A percentile compares a stretch with the other conserved stretches of the same genome.
Evolutionary conservation across 1,140 invertebrate genomes (phyloP).

Genomic region (Holotrichia oblita): DNA sequence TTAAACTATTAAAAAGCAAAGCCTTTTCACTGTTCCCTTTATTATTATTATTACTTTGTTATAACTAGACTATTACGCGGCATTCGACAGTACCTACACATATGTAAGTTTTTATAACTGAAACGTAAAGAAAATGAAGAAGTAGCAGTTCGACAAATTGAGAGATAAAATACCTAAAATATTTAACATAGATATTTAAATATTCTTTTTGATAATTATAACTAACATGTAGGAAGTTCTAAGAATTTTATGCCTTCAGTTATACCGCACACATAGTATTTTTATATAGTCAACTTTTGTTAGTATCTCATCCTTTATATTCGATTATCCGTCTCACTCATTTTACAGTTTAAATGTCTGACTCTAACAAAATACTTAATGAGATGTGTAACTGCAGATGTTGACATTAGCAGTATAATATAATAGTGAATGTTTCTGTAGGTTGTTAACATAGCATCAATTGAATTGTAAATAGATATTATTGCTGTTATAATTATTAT

Average conservation of each 20-base stretch:
- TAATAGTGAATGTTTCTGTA: neutral
- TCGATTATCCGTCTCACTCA: neutral
- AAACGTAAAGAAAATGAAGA: too few species aligned
- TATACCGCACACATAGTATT: neutral
- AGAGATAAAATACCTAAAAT: too few species aligned
- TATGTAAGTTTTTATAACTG: too few species aligned
- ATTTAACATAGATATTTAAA: too few species aligned
- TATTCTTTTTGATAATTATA: too few species aligned
- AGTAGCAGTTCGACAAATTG: too few species aligned
- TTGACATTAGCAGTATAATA: neutral
- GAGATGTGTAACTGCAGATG: neutral
- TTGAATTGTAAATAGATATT: neutral
- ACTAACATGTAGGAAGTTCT: neutral
- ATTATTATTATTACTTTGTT: too few species aligned
- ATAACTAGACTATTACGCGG: too few species aligned
- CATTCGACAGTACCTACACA: too few species aligned
- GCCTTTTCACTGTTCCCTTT: too few species aligned
- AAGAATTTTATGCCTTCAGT: neutral
- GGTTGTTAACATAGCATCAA: conserved; percentile 17
- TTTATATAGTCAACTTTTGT: neutral
- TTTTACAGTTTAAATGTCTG: conserved; percentile 22
- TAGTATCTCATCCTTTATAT: neutral
- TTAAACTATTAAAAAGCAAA: too few species aligned
- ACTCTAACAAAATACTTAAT: conserved; percentile 28
- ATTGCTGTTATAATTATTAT: neutral